Evolutionary conservation across 1,140 invertebrate species (phyloP).

Genomic region (Teleogryllus occipitalis): DNA sequence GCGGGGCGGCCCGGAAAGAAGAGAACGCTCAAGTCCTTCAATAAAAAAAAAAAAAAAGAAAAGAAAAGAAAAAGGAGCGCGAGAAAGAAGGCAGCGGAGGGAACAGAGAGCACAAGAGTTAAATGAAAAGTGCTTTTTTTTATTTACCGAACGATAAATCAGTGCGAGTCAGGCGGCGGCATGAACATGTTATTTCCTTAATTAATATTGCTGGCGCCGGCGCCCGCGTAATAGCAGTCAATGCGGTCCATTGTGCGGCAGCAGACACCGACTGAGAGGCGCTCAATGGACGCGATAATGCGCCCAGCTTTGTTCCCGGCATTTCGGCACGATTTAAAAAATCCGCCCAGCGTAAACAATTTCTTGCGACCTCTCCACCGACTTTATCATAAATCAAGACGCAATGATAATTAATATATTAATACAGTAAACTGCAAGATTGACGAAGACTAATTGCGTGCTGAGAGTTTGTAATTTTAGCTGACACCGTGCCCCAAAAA

Average conservation of each 20-base stretch:
- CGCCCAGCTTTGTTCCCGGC: not conserved
- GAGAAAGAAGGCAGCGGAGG: not conserved
- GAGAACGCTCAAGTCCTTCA: not conserved
- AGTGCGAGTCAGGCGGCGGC: not conserved
- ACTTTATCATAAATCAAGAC: not conserved
- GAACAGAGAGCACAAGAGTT: not conserved
- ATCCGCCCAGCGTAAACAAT: not conserved
- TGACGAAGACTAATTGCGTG: too few relatives aligned
- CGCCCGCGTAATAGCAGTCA: not conserved
- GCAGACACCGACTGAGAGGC: not conserved
- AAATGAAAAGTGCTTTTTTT: not conserved
- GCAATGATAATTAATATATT: not conserved
- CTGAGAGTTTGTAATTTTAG: too few relatives aligned
- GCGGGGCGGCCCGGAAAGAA: too few relatives aligned
- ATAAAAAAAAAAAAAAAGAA: too few relatives aligned
- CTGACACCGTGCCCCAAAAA: too few relatives aligned
- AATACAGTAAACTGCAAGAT: too few relatives aligned
- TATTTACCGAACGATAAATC: not conserved
- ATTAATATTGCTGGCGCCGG: not conserved
- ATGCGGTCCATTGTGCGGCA: not conserved
- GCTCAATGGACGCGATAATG: not conserved
- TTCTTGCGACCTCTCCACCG: not conserved
- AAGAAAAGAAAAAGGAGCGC: not conserved
- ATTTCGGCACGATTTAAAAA: not conserved
- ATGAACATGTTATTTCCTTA: conserved; percentile 1